Evolutionary conservation across 2,113 vertebrate genomes (phyloP), one percentile per base, ranked within the genome.

Genomic region (Malurus cyaneus): DNA sequence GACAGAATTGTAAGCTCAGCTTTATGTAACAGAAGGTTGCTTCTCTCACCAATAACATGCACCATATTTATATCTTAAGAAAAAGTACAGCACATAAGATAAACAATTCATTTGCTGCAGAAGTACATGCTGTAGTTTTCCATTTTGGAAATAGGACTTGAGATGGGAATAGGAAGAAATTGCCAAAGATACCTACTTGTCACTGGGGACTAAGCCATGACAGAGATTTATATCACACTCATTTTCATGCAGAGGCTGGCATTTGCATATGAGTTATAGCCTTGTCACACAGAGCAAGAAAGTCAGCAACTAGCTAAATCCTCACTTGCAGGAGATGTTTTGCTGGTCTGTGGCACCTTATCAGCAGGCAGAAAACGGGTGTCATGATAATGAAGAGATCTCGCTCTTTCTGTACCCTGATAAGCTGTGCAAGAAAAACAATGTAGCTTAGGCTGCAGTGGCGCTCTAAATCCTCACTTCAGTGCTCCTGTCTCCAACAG

Each of bases 261-360:
- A 91, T 82, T 91, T 94, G 31, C 36, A 32, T 92, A 39, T 87
- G 80, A 81, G 53, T 92, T 94, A 87, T 18, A 81, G n/a, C 49
- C 54, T 81, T 67, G 64, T 76, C 77, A 79, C 9, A 54, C 1
- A 2, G 49, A 89, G 26, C 31, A 82, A 89, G 36, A 13, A 36
- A 91, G 65, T 42, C 57, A 91, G 50, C 49, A 92, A 61, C 44
- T 57, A 76, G 20, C 44, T 81, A 91, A 83, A 84, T 64, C 39
- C 14, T 86, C 29, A 26, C 49, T 61, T 57, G 44, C 2, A 1
- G 23, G 80, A 86, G 59, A 76, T 24, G 25, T 64, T 94, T 79
- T 65, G 19, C 31, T 65, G 39, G n/a, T 23, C 69, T 76, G 28
- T 71, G 52, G 46, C 21, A 74, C 26, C 18, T 60, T 29, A 71